phyloP scores from a whole-genome alignment of 2,888 invertebrate genomes.

The Tipula lateralis region DNA sequence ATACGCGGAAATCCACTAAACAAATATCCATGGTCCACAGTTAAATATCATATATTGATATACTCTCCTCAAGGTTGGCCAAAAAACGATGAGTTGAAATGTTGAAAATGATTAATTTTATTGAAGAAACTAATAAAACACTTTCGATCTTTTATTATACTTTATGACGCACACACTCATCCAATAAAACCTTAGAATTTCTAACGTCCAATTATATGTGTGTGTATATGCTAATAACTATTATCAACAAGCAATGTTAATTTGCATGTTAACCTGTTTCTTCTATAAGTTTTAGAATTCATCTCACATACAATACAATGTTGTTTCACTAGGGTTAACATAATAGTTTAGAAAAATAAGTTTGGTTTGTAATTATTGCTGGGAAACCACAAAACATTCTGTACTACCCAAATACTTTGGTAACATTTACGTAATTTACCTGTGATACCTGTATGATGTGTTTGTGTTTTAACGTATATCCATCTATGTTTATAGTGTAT shows the following conservation, averaged over 20 bases:
- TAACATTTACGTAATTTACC: not conserved
- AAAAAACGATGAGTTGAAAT: not conserved
- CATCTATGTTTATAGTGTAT: not conserved
- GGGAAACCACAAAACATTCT: not conserved
- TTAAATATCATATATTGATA: not conserved
- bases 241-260: not conserved
- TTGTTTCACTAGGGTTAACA: not conserved
- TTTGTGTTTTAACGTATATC: not conserved
- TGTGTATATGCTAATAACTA: not conserved
- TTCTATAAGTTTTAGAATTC: not conserved
- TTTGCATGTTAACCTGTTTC: not conserved
- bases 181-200: not conserved
- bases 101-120: not conserved
- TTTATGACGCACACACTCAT: not conserved
- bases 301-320: not conserved
- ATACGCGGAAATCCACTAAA: not conserved
- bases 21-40: not conserved
- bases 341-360: not conserved
- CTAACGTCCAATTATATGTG: not conserved
- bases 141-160: not conserved
- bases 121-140: not conserved
- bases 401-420: not conserved
- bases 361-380: not conserved
- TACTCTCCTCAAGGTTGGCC: not conserved
- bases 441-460: not conserved